Evolutionary conservation across 2,113 vertebrate genomes (phyloP), one percentile per base, ranked within the genome.

Genomic region (Centrocercus urophasianus): DNA sequence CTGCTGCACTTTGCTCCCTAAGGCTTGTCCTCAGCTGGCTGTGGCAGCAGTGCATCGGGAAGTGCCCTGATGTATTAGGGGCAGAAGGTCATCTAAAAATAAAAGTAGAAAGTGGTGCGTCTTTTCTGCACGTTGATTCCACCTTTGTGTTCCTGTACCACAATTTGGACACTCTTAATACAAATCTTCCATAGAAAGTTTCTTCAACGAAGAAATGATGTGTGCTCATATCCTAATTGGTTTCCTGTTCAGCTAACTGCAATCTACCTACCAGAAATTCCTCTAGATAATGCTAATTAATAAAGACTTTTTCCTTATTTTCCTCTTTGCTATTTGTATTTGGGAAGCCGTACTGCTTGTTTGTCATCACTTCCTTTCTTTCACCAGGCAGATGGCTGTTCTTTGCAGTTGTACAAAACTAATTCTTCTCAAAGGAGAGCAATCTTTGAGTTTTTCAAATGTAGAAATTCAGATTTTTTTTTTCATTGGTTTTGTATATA

Each of bases 1-100:
- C 59, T 17, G 34, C 72, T 27, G 28, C 20, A 24, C 66, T 92
- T 93, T 75, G 65, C 65, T 72, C 87, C 70, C 65, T 38, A 6
- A 28, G 50, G 38, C 28, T 88, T 64, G 28, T 64, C 72, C 57
- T 84, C 61, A 60, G 56, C 61, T 50, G 70, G 14, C 69, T 43
- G 47, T 42, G 50, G 61, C 69, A 86, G 81, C 86, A 71, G 24
- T 0, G 0, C 0, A 0, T 2, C 1, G n/a, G 28, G 32, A 81
- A 43, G 22, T 63, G 48, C 59, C 20, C 12, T 71, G 42, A 17
- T 78, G n/a, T n/a, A 18, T 25, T 15, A 64, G 34, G 12, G 43
- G 27, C 40, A 65, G 38, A 75, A 87, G 47, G 32, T 54, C 1
- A 28, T 50, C 89, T 70, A n/a, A 83, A 72, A 90, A 52, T 43